Base-by-base conservation (phyloP, 2,888 invertebrate species). In the Dryadula phaetusa region DNA sequence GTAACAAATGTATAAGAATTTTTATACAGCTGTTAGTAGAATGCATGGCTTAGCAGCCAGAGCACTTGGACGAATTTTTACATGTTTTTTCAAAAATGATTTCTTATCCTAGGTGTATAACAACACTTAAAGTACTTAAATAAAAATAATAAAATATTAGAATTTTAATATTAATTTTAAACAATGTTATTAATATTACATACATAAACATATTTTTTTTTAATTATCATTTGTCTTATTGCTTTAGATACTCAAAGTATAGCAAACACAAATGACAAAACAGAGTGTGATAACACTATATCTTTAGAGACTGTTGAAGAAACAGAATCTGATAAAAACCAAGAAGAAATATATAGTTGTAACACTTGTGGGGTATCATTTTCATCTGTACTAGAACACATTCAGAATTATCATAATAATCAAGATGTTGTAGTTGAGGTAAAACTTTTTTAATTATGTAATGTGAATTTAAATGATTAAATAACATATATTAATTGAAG, bases 351-450 rank as follows among this genome's bases (percentile, higher is more conserved):
- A 28, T 95, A 95, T 81, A 94, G 93, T 72, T 96, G 95, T 76
- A 94, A 94, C 69, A 94, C 94, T 66, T 95, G 95, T 76, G 93
- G 94, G 1, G 93, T 95, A 62, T 94, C 94, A 64, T 95, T 95
- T 77, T 88, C 92, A 34, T 95, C 94, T 0, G 94, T 95, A 4
- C 83, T 94, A 68, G 95, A 95, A 1, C 95, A 96, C 77, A 94
- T 96, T 74, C 93, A 94, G 69, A 92, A 93, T 71, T 95, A 93
- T 76, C 95, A 96, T 76, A 94, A 93, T 78, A 94, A 95, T 60
- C 95, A 96, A 77, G 95, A 95, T 82, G 95, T 95, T 63, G 92
- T 95, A 54, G 87, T 95, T 66, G 95, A 95, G 92, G 95, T 93
- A 52, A 16, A 7, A 3, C 5, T 20, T 14, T 25, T 47, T 22